Percentiles rank a stretch among this genome's conserved stretches.
Evolutionary conservation across 1,140 invertebrate species (phyloP).

Genomic region (Lamellibrachia luymesi): DNA sequence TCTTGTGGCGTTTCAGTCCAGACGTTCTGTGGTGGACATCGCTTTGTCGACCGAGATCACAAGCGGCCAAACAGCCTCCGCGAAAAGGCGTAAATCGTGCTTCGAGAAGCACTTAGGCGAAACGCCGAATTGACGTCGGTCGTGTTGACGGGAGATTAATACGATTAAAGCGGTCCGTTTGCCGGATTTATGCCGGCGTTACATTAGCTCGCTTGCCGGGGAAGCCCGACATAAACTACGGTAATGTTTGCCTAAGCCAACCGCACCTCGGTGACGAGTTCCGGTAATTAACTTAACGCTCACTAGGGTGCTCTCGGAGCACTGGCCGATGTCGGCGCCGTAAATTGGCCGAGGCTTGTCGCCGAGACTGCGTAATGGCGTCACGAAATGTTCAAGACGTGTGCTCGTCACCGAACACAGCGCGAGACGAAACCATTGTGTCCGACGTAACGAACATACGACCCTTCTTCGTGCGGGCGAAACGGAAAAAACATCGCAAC

Average conservation of each 20-base stretch:
- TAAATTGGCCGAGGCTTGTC: background rate
- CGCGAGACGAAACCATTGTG: background rate
- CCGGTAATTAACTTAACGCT: background rate
- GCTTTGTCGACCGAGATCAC: background rate
- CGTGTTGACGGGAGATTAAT: background rate
- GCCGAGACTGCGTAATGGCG: background rate
- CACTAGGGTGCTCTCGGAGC: background rate
- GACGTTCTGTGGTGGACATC: background rate
- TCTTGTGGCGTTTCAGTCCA: too few species aligned
- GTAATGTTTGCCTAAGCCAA: background rate
- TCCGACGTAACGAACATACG: background rate
- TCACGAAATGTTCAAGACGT: background rate
- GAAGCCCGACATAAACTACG: background rate
- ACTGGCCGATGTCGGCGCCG: background rate
- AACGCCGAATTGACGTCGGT: background rate
- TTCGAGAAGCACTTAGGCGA: background rate
- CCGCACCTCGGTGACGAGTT: background rate
- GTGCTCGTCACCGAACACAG: background rate
- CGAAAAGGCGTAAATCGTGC: background rate
- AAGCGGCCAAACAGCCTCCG: background rate
- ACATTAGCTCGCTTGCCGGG: background rate
- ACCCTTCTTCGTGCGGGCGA: background rate
- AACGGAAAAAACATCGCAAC: background rate
- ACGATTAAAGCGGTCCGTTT: background rate
- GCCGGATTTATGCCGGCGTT: constrained; percentile 2